Evolutionary conservation across 2,113 vertebrate genomes (phyloP).

Genomic region (Callorhinus ursinus): DNA sequence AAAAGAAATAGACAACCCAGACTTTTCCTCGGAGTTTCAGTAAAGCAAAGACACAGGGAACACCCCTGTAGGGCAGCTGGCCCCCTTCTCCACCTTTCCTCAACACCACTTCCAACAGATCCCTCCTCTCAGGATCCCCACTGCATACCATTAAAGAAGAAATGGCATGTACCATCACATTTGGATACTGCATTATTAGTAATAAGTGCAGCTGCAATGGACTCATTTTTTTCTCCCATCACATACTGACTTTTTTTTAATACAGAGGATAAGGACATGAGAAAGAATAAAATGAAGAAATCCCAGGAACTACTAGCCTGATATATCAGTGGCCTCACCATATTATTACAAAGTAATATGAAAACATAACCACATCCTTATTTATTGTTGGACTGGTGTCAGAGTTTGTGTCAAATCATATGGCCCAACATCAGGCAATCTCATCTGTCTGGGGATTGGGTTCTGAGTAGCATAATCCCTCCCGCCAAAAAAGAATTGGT

Average conservation of each 20-base stretch:
- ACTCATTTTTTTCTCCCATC: background rate
- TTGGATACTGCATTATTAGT: background rate
- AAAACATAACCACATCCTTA: constrained; percentile 13
- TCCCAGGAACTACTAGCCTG: background rate
- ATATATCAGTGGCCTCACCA: background rate
- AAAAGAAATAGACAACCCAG: background rate
- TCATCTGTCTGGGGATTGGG: background rate
- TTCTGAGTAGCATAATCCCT: constrained; percentile 24
- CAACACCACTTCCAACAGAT: background rate
- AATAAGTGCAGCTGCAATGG: background rate
- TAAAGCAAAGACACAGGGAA: background rate
- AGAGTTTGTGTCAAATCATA: background rate
- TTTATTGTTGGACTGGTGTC: background rate
- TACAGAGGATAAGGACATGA: background rate
- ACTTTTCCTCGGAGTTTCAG: background rate
- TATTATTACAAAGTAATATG: constrained; percentile 18
- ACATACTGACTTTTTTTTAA: background rate
- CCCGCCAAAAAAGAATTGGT: constrained; percentile 48
- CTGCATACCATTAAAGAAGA: background rate
- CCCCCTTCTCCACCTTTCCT: background rate
- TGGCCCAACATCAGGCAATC: background rate
- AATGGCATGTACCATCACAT: background rate
- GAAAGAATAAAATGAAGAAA: constrained; percentile 43
- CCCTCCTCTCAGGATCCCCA: background rate
- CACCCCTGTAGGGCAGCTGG: background rate